These are phyloP conservation scores for Sebastolobus alascanus DNA, from an alignment of 2,797 vertebrate genomes.

Conservation along the genomic window DNA sequence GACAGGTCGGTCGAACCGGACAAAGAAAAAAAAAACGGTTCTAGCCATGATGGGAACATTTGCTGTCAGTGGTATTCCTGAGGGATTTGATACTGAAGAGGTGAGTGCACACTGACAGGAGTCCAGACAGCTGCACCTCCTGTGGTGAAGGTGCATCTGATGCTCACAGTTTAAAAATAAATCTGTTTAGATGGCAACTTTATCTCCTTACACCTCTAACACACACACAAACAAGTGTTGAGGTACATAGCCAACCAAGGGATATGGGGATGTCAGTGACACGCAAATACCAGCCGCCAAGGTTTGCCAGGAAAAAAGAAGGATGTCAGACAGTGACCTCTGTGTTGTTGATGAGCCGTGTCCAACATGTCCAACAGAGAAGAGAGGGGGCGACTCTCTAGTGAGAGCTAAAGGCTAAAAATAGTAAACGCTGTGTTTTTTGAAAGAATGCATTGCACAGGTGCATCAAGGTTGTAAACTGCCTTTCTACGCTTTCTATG, in stretches of 20 bases:
- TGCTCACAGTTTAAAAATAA: neutral
- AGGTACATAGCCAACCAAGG: neutral
- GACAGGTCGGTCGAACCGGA: neutral
- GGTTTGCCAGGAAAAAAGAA: neutral
- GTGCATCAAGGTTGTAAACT: neutral
- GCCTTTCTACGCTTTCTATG: neutral
- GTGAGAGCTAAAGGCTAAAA: slow-evolving; percentile 12
- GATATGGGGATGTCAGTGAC: neutral
- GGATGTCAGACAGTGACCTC: neutral
- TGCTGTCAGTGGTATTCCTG: slow-evolving; percentile 10
- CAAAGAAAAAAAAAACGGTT: neutral
- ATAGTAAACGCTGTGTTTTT: neutral
- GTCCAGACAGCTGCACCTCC: neutral
- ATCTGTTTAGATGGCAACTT: neutral
- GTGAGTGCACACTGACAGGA: neutral
- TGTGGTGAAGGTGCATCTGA: neutral
- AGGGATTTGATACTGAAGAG: slow-evolving; percentile 7
- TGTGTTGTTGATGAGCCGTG: neutral
- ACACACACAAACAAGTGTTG: neutral
- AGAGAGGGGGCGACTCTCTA: neutral
- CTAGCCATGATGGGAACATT: slow-evolving; percentile 6
- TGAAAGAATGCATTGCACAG: neutral
- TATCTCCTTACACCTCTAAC: neutral
- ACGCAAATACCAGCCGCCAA: neutral
- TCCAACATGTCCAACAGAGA: neutral